Evolutionary conservation across 1,140 invertebrate genomes (phyloP), one percentile per base, ranked within the genome.

Genomic region (Apis florea): DNA sequence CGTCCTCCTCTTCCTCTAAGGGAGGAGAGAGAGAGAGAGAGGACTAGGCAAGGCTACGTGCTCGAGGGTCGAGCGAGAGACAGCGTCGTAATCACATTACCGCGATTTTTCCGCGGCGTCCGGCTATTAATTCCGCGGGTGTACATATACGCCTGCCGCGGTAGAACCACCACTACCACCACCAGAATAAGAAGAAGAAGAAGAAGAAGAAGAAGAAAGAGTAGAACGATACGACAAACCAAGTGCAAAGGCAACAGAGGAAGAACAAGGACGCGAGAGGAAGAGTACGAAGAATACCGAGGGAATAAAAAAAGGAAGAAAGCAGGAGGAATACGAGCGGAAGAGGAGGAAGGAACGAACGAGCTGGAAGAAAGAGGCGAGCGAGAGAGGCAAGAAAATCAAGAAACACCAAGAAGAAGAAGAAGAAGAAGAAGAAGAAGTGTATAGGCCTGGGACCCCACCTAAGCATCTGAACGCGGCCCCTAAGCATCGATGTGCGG

Each of bases 11-110:
- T n/a, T n/a, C n/a, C n/a, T n/a, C n/a, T n/a, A n/a, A 21, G 17
- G 13, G 17, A 56, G 19, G n/a, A n/a, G n/a, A n/a, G n/a, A n/a
- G 58, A 59, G 74, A 82, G 74, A 78, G 78, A 79, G 70, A 84
- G 85, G 85, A 88, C 82, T 78, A 88, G 83, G 72, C 64, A 85
- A 88, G 86, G 71, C 87, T 79, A 88, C 85, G 83, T 83, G 87
- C 79, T 76, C 80, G 80, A 81, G 87, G 84, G 78, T 86, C 76
- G 87, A 86, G 88, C 90, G 85, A 89, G 89, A 90, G 89, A 91
- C 90, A 90, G 88, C 90, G 87, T 90, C 87, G 90, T 92, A 93
- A 93, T 93, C 91, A 93, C 91, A 92, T 93, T 92, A 92, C 90
- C 82, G 86, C 49, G 86, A 89, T 91, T 92, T 93, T 93, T 91